Conservation (phyloP, 2,797 vertebrate species). For the Catharus ustulatus region DNA sequence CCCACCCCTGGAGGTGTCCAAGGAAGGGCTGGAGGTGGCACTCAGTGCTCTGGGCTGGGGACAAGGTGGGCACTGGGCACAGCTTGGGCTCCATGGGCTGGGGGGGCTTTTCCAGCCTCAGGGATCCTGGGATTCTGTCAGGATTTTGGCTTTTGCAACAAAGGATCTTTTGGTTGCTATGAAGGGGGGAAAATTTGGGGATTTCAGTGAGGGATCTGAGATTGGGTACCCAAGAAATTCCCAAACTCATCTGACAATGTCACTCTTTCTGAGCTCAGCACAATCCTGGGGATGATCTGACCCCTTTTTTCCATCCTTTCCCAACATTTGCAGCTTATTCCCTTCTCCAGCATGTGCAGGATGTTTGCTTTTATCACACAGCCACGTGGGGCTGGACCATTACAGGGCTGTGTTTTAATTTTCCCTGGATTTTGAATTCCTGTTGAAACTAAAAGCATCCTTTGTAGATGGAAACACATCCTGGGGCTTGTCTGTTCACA, state of each 20-base stretch:
- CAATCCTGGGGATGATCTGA: not conserved
- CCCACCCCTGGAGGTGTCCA: no score
- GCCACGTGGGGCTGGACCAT: no score
- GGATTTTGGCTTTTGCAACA: not conserved
- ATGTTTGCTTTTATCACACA: not conserved
- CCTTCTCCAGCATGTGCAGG: not conserved
- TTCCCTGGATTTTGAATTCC: not conserved
- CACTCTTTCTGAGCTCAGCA: not conserved
- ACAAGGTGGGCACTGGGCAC: no score
- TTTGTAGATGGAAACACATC: not conserved
- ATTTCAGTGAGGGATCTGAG: not conserved
- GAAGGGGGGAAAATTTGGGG: not conserved
- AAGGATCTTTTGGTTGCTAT: not conserved
- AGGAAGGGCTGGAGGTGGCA: no score
- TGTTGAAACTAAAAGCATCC: not conserved
- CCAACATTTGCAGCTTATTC: not conserved
- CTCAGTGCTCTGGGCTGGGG: no score
- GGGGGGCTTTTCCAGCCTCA: not conserved
- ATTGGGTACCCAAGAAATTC: not conserved
- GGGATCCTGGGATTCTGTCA: rapidly evolving
- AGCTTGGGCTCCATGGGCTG: not conserved
- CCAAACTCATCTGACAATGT: rapidly evolving
- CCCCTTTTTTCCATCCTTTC: not conserved
- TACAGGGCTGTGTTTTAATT: not conserved
- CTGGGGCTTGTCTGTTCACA: not conserved